Evolutionary conservation across 2,888 invertebrate species (phyloP).

Genomic region (Torymus texanus): DNA sequence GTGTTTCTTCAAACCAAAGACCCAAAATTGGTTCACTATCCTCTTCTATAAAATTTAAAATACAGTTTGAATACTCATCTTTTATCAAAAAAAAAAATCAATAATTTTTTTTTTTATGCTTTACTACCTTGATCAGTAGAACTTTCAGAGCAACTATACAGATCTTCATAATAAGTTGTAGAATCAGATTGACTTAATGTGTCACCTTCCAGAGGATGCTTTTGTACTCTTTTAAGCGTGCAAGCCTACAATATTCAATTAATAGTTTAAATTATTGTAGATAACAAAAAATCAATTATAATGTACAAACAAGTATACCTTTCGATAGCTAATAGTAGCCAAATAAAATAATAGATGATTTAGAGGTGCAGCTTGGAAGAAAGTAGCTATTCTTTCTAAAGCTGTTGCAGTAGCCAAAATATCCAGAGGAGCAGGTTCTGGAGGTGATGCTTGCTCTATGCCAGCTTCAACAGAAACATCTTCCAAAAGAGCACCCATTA

Average conservation of each 20-base stretch:
- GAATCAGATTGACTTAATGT: conserved; percentile 92
- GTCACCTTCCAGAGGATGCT: conserved; percentile 90
- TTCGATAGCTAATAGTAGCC: conserved; percentile 92
- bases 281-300: conserved; percentile 20
- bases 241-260: conserved; percentile 78
- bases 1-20: conserved; percentile 95
- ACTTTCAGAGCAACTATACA: conserved; percentile 92
- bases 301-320: conserved; percentile 74
- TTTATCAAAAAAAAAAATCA: background rate
- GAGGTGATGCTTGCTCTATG: conserved; percentile 67
- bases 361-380: conserved; percentile 83
- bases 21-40: conserved; percentile 92
- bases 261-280: too few species aligned
- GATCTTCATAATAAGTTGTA: conserved; percentile 97
- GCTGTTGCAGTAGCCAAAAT: conserved; percentile 82
- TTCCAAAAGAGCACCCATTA: conserved; percentile 84
- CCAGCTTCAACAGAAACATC: conserved; percentile 85
- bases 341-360: conserved; percentile 91
- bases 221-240: conserved; percentile 86
- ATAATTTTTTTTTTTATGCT: conserved; percentile 19
- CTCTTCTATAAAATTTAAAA: conserved; percentile 76
- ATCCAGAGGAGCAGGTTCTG: conserved; percentile 80
- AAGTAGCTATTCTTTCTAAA: conserved; percentile 82
- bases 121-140: conserved; percentile 88
- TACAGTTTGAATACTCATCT: background rate